Percentiles rank a stretch among this genome's conserved stretches.
Evolutionary conservation across 2,888 invertebrate genomes (phyloP).

Genomic region (Lamellibrachia columna): DNA sequence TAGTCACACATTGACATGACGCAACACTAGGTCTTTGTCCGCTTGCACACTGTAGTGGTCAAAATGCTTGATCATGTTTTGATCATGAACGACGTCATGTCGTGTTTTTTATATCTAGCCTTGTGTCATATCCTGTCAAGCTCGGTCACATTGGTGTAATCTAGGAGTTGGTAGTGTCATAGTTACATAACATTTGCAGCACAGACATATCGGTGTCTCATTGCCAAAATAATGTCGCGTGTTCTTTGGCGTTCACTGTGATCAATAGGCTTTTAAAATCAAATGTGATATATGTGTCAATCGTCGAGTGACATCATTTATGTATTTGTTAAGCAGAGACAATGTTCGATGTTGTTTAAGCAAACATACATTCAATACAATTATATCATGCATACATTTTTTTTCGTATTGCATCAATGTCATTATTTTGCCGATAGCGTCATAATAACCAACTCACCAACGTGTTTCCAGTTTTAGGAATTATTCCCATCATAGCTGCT

Average conservation of each 20-base stretch:
- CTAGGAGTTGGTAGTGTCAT: not conserved
- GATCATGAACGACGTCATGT: not conserved
- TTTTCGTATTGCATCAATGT: not conserved
- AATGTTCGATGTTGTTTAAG: no score
- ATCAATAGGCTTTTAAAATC: no score
- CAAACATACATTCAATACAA: no score
- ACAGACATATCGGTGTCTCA: not conserved
- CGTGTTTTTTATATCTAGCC: not conserved
- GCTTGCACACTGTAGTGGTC: not conserved
- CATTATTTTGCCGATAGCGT: not conserved
- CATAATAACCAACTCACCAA: slow-evolving; percentile 46
- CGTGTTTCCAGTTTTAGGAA: slow-evolving; percentile 50
- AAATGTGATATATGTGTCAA: no score
- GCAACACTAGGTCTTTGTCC: not conserved
- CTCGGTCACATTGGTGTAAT: not conserved
- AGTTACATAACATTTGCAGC: not conserved
- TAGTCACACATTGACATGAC: no score
- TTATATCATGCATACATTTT: not conserved
- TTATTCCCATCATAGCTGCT: slow-evolving; percentile 46
- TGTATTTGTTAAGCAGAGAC: not conserved
- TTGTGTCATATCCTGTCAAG: not conserved
- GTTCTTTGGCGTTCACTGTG: no score
- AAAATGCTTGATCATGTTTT: not conserved
- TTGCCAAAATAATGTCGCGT: no score
- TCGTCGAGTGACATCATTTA: no score